Evolutionary conservation across 2,888 invertebrate genomes (phyloP), one percentile per base, ranked within the genome.

Genomic region (Polyploca ridens): DNA sequence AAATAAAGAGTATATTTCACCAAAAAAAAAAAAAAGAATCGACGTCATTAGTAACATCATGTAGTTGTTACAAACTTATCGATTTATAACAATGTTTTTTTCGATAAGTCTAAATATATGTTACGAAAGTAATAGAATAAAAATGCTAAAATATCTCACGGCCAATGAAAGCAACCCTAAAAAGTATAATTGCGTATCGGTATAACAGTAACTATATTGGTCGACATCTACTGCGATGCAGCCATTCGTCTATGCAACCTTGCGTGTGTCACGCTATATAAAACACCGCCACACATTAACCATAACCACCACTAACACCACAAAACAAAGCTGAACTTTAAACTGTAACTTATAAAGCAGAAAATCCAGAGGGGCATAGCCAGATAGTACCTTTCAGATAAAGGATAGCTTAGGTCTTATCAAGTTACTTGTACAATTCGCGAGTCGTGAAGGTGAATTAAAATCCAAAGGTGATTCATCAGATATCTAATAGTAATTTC

Each of bases 241-340:
- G 83, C 83, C 81, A 85, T 85, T 84, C 83, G 80, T 84, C 86
- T 89, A 88, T 90, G 90, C 90, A 88, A 79, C 79, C 79, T 90
- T 74, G 91, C 91, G 91, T 91, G 91, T 79, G 70, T 82, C 91
- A 91, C 91, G 91, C 91, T 70, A 91, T 68, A 64, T 33, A 72
- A 65, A 64, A 75, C 77, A 70, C 41, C 63, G 64, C 41, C 27
- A 63, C 33, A 62, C 58, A 69, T 69, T 69, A 72, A 68, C 64
- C 68, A 33, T 70, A 73, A 76, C 73, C 67, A 65, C 69, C 69
- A 57, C 5, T 35, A 5, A 10, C 5, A 8, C 0, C 3, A 33
- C 27, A 10, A 66, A 6, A 1, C 6, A 38, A 81, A 67, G 65
- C 5, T 67, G 7, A 64, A 69, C 74, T 62, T 62, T 70, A 69